Conservation (phyloP, 1,140 invertebrate genomes). For the Elymnias hypermnestra region DNA sequence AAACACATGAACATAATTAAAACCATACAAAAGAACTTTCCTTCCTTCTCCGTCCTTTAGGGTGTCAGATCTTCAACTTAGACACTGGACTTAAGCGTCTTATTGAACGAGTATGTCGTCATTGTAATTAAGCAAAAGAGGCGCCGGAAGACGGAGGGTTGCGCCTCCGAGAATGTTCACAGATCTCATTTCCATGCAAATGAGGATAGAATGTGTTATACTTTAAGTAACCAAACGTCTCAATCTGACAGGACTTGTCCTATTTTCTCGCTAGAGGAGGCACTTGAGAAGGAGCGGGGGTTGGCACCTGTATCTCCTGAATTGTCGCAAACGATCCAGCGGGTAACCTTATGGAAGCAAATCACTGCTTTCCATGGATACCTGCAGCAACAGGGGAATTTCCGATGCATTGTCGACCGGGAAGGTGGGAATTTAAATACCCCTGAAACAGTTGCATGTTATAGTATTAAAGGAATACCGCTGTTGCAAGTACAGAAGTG, state of each 20-base stretch:
- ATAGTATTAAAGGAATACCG: too few relatives aligned
- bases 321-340: too few relatives aligned
- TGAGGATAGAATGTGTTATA: constrained; percentile 55
- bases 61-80: not conserved
- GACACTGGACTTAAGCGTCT: constrained; percentile 17
- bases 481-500: too few relatives aligned
- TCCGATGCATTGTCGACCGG: too few relatives aligned
- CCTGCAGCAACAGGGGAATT: too few relatives aligned
- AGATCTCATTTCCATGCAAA: constrained; percentile 71
- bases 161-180: constrained; percentile 52
- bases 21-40: not conserved
- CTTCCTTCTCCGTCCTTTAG: too few relatives aligned
- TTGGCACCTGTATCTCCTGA: not conserved
- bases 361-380: too few relatives aligned
- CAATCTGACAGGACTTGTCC: not conserved
- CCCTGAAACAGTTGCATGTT: too few relatives aligned
- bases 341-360: too few relatives aligned
- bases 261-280: too few relatives aligned
- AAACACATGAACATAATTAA: not conserved
- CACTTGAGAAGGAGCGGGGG: too few relatives aligned
- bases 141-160: constrained; percentile 59
- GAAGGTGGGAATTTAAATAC: too few relatives aligned
- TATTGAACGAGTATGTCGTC: constrained; percentile 39
- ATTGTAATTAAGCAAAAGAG: constrained; percentile 69
- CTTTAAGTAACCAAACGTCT: constrained; percentile 1